These are phyloP conservation scores for Holacanthella duospinosa DNA, from an alignment of 2,888 invertebrate species.

Conservation along the genomic window DNA sequence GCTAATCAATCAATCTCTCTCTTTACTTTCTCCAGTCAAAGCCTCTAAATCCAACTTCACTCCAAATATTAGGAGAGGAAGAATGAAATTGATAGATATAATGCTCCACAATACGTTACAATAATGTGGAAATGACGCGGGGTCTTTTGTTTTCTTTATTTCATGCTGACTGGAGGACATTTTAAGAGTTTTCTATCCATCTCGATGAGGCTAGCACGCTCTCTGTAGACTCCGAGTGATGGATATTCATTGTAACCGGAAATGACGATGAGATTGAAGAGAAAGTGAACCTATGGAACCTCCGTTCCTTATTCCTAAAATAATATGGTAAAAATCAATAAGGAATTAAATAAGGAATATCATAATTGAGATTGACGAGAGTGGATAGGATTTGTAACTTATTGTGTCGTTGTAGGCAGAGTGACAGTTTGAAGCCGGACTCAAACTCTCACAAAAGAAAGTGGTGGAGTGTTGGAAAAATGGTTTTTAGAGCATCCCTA, in stretches of 20 bases:
- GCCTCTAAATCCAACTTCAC: background rate
- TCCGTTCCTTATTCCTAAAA: no score
- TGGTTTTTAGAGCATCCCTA: no score
- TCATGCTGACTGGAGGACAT: background rate
- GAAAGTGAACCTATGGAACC: background rate
- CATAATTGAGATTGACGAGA: background rate
- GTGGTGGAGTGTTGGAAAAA: no score
- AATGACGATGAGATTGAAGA: background rate
- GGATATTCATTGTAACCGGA: background rate
- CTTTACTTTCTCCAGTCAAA: background rate
- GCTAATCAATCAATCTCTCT: background rate
- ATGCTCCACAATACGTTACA: background rate
- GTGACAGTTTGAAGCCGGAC: no score
- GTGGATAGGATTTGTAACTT: background rate
- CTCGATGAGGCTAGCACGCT: background rate
- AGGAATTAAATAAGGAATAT: conserved; percentile 7
- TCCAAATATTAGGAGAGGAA: background rate
- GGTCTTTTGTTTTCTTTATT: background rate
- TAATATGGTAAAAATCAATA: background rate
- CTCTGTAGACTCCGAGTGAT: background rate
- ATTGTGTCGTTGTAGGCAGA: conserved; percentile 4
- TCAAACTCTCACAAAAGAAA: no score
- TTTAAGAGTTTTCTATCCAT: no score
- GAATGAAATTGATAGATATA: background rate
- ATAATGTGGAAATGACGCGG: background rate